Evolutionary conservation across 2,797 vertebrate genomes (phyloP).

Genomic region (Orientallactaga sibirica): DNA sequence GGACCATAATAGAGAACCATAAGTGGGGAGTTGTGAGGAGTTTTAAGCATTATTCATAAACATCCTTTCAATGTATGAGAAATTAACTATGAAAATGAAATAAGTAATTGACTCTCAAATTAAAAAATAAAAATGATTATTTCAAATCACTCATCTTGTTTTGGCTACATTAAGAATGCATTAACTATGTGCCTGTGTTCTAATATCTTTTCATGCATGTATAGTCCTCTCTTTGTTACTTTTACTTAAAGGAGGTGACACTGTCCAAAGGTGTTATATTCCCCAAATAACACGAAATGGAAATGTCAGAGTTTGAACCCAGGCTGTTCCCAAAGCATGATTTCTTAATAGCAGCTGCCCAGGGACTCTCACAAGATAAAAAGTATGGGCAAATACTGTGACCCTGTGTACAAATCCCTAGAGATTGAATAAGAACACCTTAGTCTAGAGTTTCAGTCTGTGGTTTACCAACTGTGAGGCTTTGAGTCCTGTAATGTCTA

Average conservation of each 20-base stretch:
- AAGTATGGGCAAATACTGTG: not conserved
- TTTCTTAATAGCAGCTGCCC: not conserved
- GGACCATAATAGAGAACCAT: not conserved
- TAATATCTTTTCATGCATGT: not conserved
- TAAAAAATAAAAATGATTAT: not conserved
- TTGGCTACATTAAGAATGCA: not conserved
- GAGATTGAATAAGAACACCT: not conserved
- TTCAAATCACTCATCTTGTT: not conserved
- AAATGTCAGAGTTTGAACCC: not conserved
- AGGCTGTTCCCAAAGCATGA: not conserved
- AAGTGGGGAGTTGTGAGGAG: not conserved
- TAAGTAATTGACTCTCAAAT: not conserved
- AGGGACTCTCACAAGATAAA: not conserved
- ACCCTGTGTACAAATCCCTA: not conserved
- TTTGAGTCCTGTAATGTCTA: not conserved
- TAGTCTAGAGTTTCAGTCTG: not conserved
- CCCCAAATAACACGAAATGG: not conserved
- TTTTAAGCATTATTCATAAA: too few species aligned
- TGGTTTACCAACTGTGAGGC: not conserved
- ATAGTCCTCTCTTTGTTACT: not conserved
- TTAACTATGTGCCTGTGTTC: not conserved
- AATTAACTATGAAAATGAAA: not conserved
- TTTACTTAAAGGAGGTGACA: not conserved
- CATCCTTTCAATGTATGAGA: not conserved
- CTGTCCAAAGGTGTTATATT: conserved; percentile 10